Evolutionary conservation across 2,797 vertebrate genomes (phyloP), one percentile per base, ranked within the genome.

Genomic region (Somateria mollissima): DNA sequence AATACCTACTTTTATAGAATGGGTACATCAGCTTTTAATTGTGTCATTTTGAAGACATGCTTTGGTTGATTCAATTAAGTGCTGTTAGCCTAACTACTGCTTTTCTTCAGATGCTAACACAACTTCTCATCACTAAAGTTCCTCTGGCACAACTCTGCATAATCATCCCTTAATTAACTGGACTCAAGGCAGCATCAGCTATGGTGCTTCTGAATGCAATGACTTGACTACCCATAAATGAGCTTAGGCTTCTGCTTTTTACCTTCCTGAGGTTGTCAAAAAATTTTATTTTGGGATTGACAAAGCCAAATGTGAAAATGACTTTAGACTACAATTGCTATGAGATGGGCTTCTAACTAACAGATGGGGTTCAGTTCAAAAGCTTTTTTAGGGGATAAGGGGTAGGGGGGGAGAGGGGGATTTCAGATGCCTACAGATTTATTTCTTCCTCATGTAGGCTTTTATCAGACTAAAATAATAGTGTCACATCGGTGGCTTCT

Each of bases 341-440:
- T 12, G n/a, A 49, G 4, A 79, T 27, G 32, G 1, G 13, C 16
- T 74, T 73, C 11, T 17, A 65, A 24, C 8, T 56, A 83, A 8
- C 19, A n/a, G 0, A 1, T 32, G 5, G 0, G 10, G 1, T 7
- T 41, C 21, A 71, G 2, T 6, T 41, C 21, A 74, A 18, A 77
- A 67, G n/a, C 3, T 13, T 25, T 83, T 30, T 17, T 3, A 4
- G 1, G 5, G 6, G 9, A 5, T 10, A 72, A 2, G 25, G 2
- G 39, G 24, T 34, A 73, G 5, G 2, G 39, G 3, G 2, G 8
- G 2, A 54, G 3, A 84, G 24, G 25, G 16, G 5, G 22, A 61
- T 28, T 8, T 16, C 36, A 84, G 37, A 61, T 39, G 41, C 16
- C 84, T 75, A 72, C 0, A 0, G 13, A 80, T 66, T 5, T 37